Evolutionary conservation across 2,888 invertebrate genomes (phyloP), one percentile per base, ranked within the genome.

Genomic region (Polymixis flavicincta): DNA sequence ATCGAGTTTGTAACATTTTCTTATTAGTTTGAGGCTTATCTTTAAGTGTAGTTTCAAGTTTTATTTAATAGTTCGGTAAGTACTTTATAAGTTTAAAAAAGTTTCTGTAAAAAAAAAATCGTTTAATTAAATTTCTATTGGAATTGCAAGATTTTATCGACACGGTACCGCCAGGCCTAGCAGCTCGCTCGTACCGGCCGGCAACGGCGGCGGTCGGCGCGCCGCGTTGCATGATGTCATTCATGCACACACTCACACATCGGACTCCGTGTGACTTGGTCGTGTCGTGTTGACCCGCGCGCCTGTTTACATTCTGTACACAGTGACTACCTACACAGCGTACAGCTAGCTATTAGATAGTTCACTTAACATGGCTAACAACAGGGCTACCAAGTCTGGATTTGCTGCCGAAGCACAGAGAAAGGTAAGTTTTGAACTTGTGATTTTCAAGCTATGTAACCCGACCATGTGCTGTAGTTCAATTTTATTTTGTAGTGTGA

Each of bases 381-480:
- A 98, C 97, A 97, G 99, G 94, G 98, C 98, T 89, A 97, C 98
- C 79, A 98, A 98, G 95, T 98, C 98, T 92, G 99, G 99, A 97
- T 98, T 99, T 97, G 99, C 99, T 89, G 99, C 99, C 77, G 99
- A 99, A 95, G 99, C 99, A 71, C 99, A 99, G 96, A 97, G 98
- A 93, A 99, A 99, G 98, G 99, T 99, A 95, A 97, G 97, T 88
- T 85, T 55, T 81, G 79, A 82, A 77, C 77, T 85, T 81, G 78
- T 72, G 82, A 81, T 82, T 79, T 86, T 88, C 87, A 85, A 85
- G 80, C 73, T 87, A 87, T 88, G 6, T 37, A 84, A 90, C 48
- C 86, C 91, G 89, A 84, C 90, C 68, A 75, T 78, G 80, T 90
- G 80, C 60, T 71, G 80, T 84, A 83, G 90, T 84, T 80, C 71